Percentiles rank a stretch among this genome's conserved stretches.
phyloP scores from a whole-genome alignment of 2,888 invertebrate genomes.

The Candidula unifasciata region DNA sequence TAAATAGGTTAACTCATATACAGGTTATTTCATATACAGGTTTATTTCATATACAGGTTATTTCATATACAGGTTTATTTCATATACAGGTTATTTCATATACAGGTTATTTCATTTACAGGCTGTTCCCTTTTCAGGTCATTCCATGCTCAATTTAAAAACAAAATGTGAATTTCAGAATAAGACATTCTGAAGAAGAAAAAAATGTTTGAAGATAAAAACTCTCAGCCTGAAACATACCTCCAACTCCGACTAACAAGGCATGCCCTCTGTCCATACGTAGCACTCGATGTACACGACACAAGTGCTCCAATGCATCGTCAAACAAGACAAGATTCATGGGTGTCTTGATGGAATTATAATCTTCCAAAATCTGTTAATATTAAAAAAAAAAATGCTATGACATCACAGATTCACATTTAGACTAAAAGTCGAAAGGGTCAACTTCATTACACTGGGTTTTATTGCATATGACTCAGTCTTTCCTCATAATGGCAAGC shows the following conservation, averaged over 20 bases:
- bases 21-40: no score
- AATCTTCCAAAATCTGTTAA: conserved; percentile 88
- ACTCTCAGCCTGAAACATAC: conserved; percentile 77
- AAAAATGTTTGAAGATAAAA: background rate
- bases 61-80: background rate
- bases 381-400: background rate
- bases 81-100: background rate
- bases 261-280: conserved; percentile 90
- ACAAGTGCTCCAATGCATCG: conserved; percentile 93
- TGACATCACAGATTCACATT: background rate
- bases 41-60: no score
- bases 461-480: no score
- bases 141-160: no score
- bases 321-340: conserved; percentile 92
- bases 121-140: background rate
- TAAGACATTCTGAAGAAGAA: background rate
- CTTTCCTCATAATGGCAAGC: background rate
- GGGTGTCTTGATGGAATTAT: conserved; percentile 85
- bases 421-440: no score
- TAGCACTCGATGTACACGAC: conserved; percentile 89
- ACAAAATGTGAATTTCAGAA: no score
- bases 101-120: background rate
- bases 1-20: no score
- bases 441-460: no score
- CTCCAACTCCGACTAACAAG: conserved; percentile 91